phyloP scores from a whole-genome alignment of 2,113 vertebrate species.

The Antigone vipio region DNA sequence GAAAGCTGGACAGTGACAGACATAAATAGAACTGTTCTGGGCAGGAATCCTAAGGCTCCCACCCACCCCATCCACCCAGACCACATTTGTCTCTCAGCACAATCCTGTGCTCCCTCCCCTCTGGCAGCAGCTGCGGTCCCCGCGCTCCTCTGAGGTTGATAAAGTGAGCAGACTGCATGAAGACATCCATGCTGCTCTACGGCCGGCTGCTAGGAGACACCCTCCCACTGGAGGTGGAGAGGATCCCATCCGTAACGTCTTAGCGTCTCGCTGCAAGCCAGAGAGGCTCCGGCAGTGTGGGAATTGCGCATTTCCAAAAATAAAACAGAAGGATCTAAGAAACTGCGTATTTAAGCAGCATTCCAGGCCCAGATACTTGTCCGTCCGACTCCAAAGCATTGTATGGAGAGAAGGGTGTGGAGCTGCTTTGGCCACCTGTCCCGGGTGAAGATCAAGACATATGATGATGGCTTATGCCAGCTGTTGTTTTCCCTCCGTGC shows the following conservation, averaged over 20 bases:
- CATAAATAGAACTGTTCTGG: background rate
- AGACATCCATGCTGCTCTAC: background rate
- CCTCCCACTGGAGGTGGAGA: background rate
- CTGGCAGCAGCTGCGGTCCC: constrained; percentile 52
- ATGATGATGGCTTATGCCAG: constrained; percentile 45
- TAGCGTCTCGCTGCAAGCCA: background rate
- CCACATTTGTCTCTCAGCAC: constrained; percentile 50
- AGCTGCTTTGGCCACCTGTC: constrained; percentile 64
- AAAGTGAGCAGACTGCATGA: background rate
- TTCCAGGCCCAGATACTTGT: constrained; percentile 10
- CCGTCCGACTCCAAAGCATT: background rate
- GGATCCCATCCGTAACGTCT: background rate
- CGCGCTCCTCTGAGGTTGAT: background rate
- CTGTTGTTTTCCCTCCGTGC: constrained; percentile 65
- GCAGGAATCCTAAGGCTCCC: constrained; percentile 55
- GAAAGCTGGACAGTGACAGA: background rate
- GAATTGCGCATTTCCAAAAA: constrained; percentile 24
- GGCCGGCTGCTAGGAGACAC: background rate
- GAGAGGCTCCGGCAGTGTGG: background rate
- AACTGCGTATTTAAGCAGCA: constrained; percentile 12
- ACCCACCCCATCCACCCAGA: constrained; percentile 27
- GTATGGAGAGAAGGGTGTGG: background rate
- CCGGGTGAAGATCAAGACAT: constrained; percentile 60
- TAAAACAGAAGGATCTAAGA: constrained; percentile 27
- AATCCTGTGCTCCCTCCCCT: constrained; percentile 10